Base-by-base conservation (phyloP, 2,797 vertebrate species). In the Rhynchonycteris naso region DNA sequence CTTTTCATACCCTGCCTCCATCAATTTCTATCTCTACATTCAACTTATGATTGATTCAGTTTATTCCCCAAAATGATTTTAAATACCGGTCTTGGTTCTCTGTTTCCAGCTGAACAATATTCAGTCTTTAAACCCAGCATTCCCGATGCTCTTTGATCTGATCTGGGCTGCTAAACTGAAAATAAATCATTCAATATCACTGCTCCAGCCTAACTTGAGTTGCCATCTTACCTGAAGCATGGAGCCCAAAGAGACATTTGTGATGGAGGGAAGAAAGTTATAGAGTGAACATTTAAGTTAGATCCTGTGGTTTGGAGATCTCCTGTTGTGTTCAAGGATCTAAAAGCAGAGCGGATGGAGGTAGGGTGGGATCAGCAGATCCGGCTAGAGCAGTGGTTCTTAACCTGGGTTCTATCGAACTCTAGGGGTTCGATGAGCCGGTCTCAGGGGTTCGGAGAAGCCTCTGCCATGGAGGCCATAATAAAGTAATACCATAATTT, bases 31-130 rank as follows among this genome's bases (percentile, higher is more conserved):
- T 71, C n/a, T 91, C n/a, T 71, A 30, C 66, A 24, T 50, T 82
- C 30, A 76, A 13, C 30, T 33, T 78, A 26, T 22, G 19, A 50
- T 89, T 79, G 8, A n/a, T 65, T 87, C n/a, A 54, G 8, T 72
- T 90, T 47, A n/a, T 72, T 76, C 33, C 33, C 33, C 85, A 47
- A 69, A 82, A 74, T 47, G 52, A 76, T 81, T 75, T 91, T 38
- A 76, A 85, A 76, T 90, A 33, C 33, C n/a, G 10, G 54, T 66
- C 28, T 24, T 80, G 21, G 50, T 7, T 84, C 21, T 87, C 66
- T 47, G 10, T 85, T 96, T 86, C 58, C 59, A 84, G 43, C 14
- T 43, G 38, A 66, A 87, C 8, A 93, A 75, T 71, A 89, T 50
- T 78, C 24, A 68, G 13, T 74, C 65, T 71, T 94, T 83, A 88